Evolutionary conservation across 53 echinoderm and acorn worm species (phyloP), one percentile per base, ranked within the genome.

Genomic region (Luidia sarsii): DNA sequence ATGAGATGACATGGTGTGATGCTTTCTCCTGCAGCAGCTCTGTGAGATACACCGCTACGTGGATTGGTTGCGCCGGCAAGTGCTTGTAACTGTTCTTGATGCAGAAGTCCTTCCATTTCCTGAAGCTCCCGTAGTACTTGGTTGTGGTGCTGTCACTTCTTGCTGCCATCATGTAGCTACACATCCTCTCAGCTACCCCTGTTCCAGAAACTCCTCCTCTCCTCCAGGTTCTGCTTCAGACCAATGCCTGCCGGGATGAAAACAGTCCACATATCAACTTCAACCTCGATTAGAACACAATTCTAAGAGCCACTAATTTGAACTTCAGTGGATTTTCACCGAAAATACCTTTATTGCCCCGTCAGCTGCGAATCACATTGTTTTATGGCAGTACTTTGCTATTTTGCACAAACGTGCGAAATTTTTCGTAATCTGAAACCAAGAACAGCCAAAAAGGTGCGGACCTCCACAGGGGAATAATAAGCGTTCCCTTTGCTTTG

Each of bases 301-400:
- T 29, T 56, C 63, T 79, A 62, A 75, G 50, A 33, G 80, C 80
- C 3, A 80, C 30, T 15, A 80, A 24, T 27, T 39, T 80, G 29
- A 80, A 80, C 31, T 46, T 38, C 19, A 18, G 46, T 18, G 32
- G 59, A 14, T 57, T 19, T 23, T 18, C 39, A 29, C 39, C 37
- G 29, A 82, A 82, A 54, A 82, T 82, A 25, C 82, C 68, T 36
- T 82, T 53, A 1, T 82, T 82, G 0, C 80, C 80, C 3, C n/a
- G 19, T 2, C 80, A 62, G 7, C 45, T 62, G 38, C 24, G 32
- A 5, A 31, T 63, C 46, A 52, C 18, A 32, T 57, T 67, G 1
- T 19, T 24, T 24, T 67, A 25, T 14, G 82, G 39, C 25, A 36
- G 7, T 5, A 82, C 3, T 36, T 54, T 37, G 5, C 20, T 56